Percentiles rank a stretch among this genome's conserved stretches.
Evolutionary conservation across 2,888 invertebrate species (phyloP).

Genomic region (Cephus pulcher): DNA sequence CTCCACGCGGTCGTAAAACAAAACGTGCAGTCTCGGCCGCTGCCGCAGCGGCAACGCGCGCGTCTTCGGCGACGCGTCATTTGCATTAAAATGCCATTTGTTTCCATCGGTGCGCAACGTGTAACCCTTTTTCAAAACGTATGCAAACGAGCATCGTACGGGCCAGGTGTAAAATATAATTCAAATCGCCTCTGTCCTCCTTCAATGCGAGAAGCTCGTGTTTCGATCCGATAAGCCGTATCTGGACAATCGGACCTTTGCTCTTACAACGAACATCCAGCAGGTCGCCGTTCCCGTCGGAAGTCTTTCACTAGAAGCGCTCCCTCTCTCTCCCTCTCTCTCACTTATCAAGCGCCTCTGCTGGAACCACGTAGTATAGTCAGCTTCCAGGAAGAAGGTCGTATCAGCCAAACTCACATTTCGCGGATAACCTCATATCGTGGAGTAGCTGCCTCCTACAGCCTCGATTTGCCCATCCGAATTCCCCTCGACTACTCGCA

Average conservation of each 20-base stretch:
- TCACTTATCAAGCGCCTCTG: conserved; percentile 20
- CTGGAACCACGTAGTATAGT: conserved; percentile 1
- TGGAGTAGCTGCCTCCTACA: no score
- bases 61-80: conserved; percentile 34
- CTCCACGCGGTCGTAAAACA: conserved; percentile 49
- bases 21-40: conserved; percentile 28
- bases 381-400: background rate
- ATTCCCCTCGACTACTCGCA: no score
- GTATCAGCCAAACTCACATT: no score
- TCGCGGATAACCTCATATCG: no score
- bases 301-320: conserved; percentile 27
- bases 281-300: conserved; percentile 41
- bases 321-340: conserved; percentile 9
- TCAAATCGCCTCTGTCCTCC: conserved; percentile 30
- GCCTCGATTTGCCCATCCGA: no score
- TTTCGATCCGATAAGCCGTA: conserved; percentile 31
- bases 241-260: conserved; percentile 39
- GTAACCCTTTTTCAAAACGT: conserved; percentile 45
- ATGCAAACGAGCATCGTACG: conserved; percentile 48
- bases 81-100: conserved; percentile 57
- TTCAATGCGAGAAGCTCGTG: conserved; percentile 20
- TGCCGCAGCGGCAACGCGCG: conserved; percentile 2
- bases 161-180: conserved; percentile 50
- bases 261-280: conserved; percentile 54
- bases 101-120: conserved; percentile 43